Conservation (phyloP, 2,888 invertebrate species). For the Lasius fuliginosus region DNA sequence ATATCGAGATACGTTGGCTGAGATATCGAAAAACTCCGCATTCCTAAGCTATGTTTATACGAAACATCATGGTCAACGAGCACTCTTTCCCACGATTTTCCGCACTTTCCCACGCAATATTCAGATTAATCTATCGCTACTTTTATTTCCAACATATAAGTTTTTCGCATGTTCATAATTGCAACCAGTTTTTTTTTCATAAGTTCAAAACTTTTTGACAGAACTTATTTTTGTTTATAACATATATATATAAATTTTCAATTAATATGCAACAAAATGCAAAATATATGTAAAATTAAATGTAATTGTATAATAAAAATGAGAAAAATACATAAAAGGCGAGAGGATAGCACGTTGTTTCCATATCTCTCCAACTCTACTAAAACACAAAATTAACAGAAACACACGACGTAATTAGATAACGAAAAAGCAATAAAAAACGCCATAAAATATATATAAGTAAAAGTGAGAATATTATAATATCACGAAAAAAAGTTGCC, state of each 20-base stretch:
- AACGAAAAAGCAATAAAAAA: too few relatives aligned
- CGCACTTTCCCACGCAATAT: not conserved
- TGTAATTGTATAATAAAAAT: not conserved
- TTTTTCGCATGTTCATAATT: not conserved
- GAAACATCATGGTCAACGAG: not conserved
- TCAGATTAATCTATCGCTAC: not conserved
- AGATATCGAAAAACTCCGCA: conserved; percentile 20
- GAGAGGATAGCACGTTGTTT: not conserved
- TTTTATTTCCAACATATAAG: not conserved
- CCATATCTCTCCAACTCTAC: not conserved
- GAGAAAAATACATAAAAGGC: not conserved
- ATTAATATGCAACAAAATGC: not conserved
- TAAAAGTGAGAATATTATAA: not conserved
- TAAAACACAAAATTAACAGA: not conserved
- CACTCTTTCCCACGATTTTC: not conserved
- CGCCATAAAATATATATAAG: not conserved
- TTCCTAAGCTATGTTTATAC: not conserved
- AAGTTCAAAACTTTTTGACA: not conserved
- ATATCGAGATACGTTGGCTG: not conserved
- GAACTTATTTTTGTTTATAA: conserved; percentile 5
- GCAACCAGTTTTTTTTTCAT: not conserved
- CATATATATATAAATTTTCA: not conserved
- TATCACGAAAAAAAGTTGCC: not conserved
- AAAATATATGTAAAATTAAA: not conserved
- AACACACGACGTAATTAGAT: not conserved